A percentile compares a stretch with the other conserved stretches of the same genome.
Evolutionary conservation across 2,888 invertebrate species (phyloP).

Genomic region (Mycalesis mineus): DNA sequence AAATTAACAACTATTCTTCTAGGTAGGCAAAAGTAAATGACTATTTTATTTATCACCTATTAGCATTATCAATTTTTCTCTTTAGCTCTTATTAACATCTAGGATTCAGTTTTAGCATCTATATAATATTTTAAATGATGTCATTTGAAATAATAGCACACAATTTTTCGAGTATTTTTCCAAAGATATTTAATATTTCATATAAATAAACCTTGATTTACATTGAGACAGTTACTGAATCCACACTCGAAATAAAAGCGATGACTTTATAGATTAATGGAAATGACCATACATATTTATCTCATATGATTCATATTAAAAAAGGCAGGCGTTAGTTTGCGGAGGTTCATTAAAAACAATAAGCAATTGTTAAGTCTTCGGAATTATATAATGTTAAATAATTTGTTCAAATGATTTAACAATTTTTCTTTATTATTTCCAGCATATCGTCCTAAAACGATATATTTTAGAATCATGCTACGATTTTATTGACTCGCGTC

Average conservation of each 20-base stretch:
- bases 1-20: constrained; percentile 24
- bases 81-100: constrained; percentile 1
- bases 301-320: too few relatives aligned
- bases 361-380: background rate
- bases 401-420: too few relatives aligned
- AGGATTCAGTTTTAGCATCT: constrained; percentile 6
- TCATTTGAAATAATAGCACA: background rate
- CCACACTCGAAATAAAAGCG: background rate
- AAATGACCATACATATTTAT: too few relatives aligned
- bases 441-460: too few relatives aligned
- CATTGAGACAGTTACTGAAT: background rate
- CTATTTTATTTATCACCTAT: background rate
- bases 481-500: too few relatives aligned
- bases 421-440: too few relatives aligned
- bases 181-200: background rate
- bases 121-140: background rate
- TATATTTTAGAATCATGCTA: too few relatives aligned
- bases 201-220: background rate
- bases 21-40: constrained; percentile 14
- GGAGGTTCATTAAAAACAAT: too few relatives aligned
- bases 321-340: too few relatives aligned
- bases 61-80: constrained; percentile 12
- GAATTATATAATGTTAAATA: too few relatives aligned
- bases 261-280: background rate
- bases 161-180: constrained; percentile 6